Evolutionary conservation across 2,797 vertebrate species (phyloP), one percentile per base, ranked within the genome.

Genomic region (Anolis apletophallus): DNA sequence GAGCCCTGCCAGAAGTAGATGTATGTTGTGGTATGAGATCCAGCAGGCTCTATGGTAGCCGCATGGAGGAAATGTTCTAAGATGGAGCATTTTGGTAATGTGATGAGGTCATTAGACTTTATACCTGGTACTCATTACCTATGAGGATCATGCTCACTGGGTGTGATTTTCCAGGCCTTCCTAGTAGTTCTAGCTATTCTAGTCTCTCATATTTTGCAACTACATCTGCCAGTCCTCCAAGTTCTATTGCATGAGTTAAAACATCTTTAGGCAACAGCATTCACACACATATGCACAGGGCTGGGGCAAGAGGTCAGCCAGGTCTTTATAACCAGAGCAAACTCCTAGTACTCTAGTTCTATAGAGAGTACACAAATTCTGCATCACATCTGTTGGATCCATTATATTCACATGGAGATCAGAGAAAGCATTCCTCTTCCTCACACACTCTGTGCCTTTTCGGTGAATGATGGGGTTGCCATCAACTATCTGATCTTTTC

Each of bases 381-480:
- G n/a, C 26, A n/a, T 82, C 40, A 74, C 1, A 14, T 34, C 23
- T 16, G 34, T 21, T 78, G 75, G n/a, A 1, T 55, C 36, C 61
- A 84, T 50, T 89, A 80, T 36, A 61, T 50, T 54, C 32, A 36
- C 5, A 2, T 88, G 71, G 81, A 78, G 26, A 17, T 79, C 59
- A 87, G 87, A 89, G 76, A 77, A 55, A 79, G 32, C 68, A 17
- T 0, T 67, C n/a, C 78, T 78, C 57, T 71, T 57, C 13, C 17
- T 85, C n/a, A 29, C n/a, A 16, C n/a, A 71, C 32, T 90, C 90
- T 81, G 74, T 92, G 46, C 71, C 86, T 87, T 87, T 92, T 84
- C 69, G 75, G 0, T 91, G 92, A 94, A 92, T 93, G 90, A 92
- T 92, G 55, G 85, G 61, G 86, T 86, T 84, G 69, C 46, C 69